Percentiles rank a stretch among this genome's conserved stretches.
phyloP scores from a whole-genome alignment of 2,797 vertebrate genomes.

The Hydrolagus colliei region DNA sequence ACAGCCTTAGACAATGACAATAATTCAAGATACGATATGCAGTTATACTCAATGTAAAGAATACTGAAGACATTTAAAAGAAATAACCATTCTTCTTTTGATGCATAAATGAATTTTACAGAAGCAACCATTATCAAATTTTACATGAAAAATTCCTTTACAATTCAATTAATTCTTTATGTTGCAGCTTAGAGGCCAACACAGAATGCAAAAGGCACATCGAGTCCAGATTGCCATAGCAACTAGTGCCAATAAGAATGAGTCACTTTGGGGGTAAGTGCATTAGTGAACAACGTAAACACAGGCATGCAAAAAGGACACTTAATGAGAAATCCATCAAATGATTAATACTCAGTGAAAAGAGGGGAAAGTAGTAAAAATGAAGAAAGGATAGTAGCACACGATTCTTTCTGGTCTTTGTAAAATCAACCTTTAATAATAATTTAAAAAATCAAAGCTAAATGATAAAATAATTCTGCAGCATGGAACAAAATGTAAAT shows the following conservation, averaged over 20 bases:
- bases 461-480: conserved; percentile 36
- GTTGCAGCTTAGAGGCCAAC: conserved; percentile 25
- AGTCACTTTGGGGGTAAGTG: conserved; percentile 52
- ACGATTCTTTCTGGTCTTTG: conserved; percentile 17
- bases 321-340: conserved; percentile 30
- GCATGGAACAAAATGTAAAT: conserved; percentile 65
- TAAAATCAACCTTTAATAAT: neutral
- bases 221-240: conserved; percentile 57
- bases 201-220: conserved; percentile 45
- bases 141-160: conserved; percentile 20
- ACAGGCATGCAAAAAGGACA: conserved; percentile 35
- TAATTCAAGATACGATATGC: neutral
- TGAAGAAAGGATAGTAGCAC: neutral
- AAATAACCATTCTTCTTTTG: conserved; percentile 10
- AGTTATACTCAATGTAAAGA: neutral
- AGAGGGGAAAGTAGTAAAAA: neutral
- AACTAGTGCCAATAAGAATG: conserved; percentile 56
- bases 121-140: conserved; percentile 14
- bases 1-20: neutral
- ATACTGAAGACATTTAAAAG: neutral
- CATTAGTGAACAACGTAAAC: conserved; percentile 39
- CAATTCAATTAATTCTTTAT: conserved; percentile 16
- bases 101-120: neutral
- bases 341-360: conserved; percentile 5
- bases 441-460: neutral